phyloP scores from a whole-genome alignment of 1,140 invertebrate genomes.

The Camponotus vicinus region DNA sequence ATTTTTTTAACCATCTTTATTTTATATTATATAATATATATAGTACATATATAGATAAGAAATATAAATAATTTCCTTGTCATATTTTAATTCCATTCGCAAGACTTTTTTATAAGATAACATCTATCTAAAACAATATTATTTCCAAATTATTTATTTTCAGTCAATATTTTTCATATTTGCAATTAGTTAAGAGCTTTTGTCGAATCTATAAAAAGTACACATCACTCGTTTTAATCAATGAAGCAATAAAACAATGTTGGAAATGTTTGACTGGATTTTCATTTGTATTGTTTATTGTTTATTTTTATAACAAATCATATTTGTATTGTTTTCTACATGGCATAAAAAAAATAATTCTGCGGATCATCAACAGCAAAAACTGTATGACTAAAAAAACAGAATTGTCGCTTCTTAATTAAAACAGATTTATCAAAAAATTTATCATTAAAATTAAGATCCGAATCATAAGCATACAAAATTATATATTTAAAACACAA shows the following conservation, averaged over 20 bases:
- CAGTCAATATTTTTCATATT: background rate
- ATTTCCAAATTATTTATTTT: constrained; percentile 34
- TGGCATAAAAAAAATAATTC: background rate
- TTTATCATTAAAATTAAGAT: background rate
- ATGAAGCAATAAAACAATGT: background rate
- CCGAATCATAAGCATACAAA: background rate
- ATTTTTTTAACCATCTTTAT: background rate
- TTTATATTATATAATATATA: background rate
- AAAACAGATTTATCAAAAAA: background rate
- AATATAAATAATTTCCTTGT: background rate
- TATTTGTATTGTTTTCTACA: constrained; percentile 10
- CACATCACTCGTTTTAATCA: background rate
- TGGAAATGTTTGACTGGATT: constrained; percentile 5
- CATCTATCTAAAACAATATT: background rate
- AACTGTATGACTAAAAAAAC: background rate
- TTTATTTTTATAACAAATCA: background rate
- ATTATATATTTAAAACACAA: background rate
- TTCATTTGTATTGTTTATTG: constrained; percentile 10
- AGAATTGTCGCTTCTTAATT: background rate
- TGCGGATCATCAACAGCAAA: background rate
- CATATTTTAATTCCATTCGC: background rate
- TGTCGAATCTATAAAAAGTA: background rate
- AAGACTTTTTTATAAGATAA: background rate
- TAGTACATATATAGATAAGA: background rate
- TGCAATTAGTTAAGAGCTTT: constrained; percentile 1